phyloP scores from a whole-genome alignment of 2,113 vertebrate species.

The Capreolus pygargus region DNA sequence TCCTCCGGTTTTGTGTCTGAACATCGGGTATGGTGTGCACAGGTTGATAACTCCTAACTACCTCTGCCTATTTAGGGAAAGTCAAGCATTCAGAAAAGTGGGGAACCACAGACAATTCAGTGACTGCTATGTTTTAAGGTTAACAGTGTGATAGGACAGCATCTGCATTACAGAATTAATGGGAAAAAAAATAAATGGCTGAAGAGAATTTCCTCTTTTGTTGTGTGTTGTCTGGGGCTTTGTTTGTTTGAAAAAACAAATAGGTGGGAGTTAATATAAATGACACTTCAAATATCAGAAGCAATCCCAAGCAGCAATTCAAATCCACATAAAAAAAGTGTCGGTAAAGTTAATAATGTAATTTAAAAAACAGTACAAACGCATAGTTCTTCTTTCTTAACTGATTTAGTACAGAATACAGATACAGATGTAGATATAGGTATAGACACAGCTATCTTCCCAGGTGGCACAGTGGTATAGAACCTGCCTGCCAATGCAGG shows the following conservation, averaged over 20 bases:
- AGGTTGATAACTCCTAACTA: neutral
- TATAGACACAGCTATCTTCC: neutral
- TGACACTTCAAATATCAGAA: neutral
- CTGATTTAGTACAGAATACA: neutral
- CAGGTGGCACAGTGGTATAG: neutral
- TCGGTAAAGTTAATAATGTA: neutral
- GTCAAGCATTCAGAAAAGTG: neutral
- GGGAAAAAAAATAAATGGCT: neutral
- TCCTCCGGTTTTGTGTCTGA: neutral
- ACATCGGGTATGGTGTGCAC: neutral
- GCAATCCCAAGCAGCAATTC: neutral
- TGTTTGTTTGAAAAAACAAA: neutral
- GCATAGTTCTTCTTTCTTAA: neutral
- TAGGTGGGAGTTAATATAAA: neutral
- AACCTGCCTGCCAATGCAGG: neutral
- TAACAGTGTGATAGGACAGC: neutral
- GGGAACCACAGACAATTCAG: neutral
- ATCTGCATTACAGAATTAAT: neutral
- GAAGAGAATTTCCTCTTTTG: neutral
- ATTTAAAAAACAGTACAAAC: neutral
- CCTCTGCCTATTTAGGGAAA: neutral
- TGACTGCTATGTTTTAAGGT: neutral
- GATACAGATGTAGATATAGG: neutral
- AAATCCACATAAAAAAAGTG: neutral
- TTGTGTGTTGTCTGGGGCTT: neutral